A percentile compares a stretch with the other conserved stretches of the same genome.
These are phyloP conservation scores for Conomelus anceps DNA, from an alignment of 2,888 invertebrate species.

Conservation along the genomic window DNA sequence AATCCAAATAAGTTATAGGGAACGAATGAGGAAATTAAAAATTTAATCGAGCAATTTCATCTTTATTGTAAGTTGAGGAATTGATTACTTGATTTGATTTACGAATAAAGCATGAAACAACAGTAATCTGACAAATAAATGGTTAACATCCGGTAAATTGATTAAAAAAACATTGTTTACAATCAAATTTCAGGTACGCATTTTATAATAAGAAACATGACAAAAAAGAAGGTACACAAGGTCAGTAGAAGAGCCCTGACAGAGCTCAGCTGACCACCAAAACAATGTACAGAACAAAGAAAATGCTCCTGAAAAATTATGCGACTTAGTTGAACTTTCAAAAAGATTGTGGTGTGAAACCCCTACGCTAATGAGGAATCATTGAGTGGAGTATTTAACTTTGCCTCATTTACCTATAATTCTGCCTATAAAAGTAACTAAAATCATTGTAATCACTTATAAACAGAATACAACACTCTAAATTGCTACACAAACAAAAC, in stretches of 20 bases:
- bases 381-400: not conserved
- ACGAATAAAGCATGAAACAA: not conserved
- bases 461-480: not conserved
- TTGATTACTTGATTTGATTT: not conserved
- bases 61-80: not conserved
- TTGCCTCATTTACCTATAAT: not conserved
- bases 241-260: slow-evolving; percentile 21
- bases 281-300: slow-evolving; percentile 24
- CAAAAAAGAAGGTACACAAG: slow-evolving; percentile 20
- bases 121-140: not conserved
- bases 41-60: too few species aligned
- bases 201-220: not conserved
- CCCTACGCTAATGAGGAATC: not conserved
- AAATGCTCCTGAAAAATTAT: not conserved
- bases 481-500: not conserved
- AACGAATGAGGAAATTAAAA: too few species aligned
- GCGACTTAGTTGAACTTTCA: not conserved
- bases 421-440: not conserved
- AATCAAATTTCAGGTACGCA: not conserved
- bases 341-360: not conserved
- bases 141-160: not conserved
- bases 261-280: slow-evolving; percentile 30
- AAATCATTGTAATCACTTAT: not conserved
- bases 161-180: not conserved
- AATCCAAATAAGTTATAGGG: too few species aligned